Evolutionary conservation across 2,888 invertebrate genomes (phyloP).

Genomic region (Lissocephala sabroskyi): DNA sequence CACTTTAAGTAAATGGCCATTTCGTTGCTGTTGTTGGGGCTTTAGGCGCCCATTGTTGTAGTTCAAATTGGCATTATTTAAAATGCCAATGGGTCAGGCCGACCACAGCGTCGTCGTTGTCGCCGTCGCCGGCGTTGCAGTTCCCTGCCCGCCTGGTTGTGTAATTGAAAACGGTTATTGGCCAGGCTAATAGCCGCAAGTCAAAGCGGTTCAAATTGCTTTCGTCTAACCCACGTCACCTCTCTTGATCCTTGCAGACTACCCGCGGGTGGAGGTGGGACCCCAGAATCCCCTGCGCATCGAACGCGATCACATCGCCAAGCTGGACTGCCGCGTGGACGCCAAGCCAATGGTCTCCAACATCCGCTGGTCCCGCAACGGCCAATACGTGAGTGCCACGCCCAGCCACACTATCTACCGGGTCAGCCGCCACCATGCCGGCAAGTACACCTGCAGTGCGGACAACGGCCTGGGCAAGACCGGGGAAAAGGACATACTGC

Average conservation of each 20-base stretch:
- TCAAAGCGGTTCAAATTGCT: constrained; percentile 9
- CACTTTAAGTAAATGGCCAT: constrained; percentile 14
- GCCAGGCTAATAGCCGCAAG: constrained; percentile 40
- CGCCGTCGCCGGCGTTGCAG: constrained; percentile 8
- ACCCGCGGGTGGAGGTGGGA: constrained; percentile 92
- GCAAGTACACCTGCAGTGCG: constrained; percentile 89
- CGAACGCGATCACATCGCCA: constrained; percentile 88
- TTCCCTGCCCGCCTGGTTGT: constrained; percentile 12
- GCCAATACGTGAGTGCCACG: constrained; percentile 86
- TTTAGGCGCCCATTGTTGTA: constrained; percentile 19
- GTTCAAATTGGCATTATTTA: constrained; percentile 51
- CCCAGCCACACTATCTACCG: constrained; percentile 84
- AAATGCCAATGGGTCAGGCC: constrained; percentile 57
- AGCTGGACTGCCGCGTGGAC: constrained; percentile 90
- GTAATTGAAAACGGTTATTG: constrained; percentile 63
- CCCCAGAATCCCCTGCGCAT: constrained; percentile 92
- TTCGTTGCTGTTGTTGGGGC: constrained; percentile 23
- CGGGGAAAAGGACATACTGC: constrained; percentile 84
- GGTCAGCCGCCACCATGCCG: constrained; percentile 88
- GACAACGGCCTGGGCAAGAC: constrained; percentile 87
- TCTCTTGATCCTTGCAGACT: constrained; percentile 76
- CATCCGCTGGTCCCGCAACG: constrained; percentile 90
- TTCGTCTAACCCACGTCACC: constrained; percentile 43
- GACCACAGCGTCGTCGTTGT: constrained; percentile 28
- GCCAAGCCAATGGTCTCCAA: constrained; percentile 90